Evolutionary conservation across 2,888 invertebrate species (phyloP).

Genomic region (Serrognathus titanus): DNA sequence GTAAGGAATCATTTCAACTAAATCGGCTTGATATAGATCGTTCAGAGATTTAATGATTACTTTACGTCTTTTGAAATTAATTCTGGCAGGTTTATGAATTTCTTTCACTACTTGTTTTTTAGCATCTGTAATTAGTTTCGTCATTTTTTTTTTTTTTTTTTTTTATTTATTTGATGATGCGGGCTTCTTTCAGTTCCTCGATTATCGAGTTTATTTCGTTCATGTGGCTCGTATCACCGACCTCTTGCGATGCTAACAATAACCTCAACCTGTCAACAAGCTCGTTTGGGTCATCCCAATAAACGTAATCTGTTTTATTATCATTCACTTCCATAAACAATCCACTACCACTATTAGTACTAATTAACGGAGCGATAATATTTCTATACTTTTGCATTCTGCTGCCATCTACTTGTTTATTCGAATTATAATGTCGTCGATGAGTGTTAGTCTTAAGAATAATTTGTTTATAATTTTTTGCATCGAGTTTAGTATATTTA

Average conservation of each 20-base stretch:
- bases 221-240: background rate
- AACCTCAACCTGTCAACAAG: conserved; percentile 1
- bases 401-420: conserved; percentile 13
- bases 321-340: conserved; percentile 8
- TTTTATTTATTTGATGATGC: background rate
- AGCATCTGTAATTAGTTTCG: too few species aligned
- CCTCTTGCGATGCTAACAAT: conserved; percentile 2
- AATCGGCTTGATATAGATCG: conserved; percentile 43
- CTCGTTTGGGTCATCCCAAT: conserved; percentile 26
- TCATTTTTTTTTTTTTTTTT: too few species aligned
- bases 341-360: background rate
- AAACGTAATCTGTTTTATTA: conserved; percentile 15
- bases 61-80: too few species aligned
- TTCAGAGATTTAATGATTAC: too few species aligned
- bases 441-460: conserved; percentile 15
- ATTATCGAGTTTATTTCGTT: conserved; percentile 6
- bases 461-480: conserved; percentile 6
- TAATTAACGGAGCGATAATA: conserved; percentile 12
- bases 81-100: too few species aligned
- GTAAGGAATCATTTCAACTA: conserved; percentile 39
- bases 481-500: too few species aligned
- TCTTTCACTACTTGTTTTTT: too few species aligned
- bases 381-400: conserved; percentile 13
- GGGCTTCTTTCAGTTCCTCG: conserved; percentile 1
- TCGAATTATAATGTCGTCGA: conserved; percentile 11